Conservation (phyloP, 2,113 vertebrate species). For the Triplophysa dalaica region DNA sequence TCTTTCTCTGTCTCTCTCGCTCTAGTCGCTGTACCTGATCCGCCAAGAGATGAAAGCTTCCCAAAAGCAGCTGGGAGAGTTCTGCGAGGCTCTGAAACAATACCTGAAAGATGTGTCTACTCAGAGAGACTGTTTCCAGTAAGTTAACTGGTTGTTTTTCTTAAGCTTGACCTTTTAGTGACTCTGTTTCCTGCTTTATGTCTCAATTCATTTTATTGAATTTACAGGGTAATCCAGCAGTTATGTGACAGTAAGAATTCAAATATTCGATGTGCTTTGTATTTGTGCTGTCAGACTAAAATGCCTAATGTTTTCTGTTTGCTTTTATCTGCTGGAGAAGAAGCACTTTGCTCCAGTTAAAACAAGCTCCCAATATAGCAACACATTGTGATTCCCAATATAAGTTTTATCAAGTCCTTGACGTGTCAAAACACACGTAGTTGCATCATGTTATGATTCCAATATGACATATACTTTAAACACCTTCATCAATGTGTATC, state of each 20-base stretch:
- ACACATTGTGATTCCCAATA: no score
- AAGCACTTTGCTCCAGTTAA: neutral
- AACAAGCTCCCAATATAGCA: no score
- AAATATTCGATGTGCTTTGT: neutral
- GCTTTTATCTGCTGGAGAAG: neutral
- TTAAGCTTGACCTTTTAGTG: neutral
- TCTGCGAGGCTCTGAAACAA: conserved; percentile 89
- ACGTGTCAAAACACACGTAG: no score
- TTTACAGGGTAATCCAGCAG: neutral
- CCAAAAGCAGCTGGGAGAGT: conserved; percentile 89
- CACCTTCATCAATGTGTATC: neutral
- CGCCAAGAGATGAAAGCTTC: conserved; percentile 91
- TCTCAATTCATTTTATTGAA: neutral
- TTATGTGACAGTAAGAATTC: neutral
- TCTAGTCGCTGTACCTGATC: conserved; percentile 88
- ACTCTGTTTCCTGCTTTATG: neutral
- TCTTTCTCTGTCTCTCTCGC: conserved; percentile 33
- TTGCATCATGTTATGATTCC: no score
- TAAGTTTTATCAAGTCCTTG: no score
- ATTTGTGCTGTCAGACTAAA: neutral
- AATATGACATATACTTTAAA: neutral
- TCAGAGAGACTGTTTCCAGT: conserved; percentile 91
- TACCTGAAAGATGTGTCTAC: conserved; percentile 89
- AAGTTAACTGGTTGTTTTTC: conserved; percentile 79
- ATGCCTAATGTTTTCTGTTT: neutral